These are phyloP conservation scores for Onychostruthus taczanowskii DNA, from an alignment of 2,113 vertebrate genomes.

Conservation along the genomic window DNA sequence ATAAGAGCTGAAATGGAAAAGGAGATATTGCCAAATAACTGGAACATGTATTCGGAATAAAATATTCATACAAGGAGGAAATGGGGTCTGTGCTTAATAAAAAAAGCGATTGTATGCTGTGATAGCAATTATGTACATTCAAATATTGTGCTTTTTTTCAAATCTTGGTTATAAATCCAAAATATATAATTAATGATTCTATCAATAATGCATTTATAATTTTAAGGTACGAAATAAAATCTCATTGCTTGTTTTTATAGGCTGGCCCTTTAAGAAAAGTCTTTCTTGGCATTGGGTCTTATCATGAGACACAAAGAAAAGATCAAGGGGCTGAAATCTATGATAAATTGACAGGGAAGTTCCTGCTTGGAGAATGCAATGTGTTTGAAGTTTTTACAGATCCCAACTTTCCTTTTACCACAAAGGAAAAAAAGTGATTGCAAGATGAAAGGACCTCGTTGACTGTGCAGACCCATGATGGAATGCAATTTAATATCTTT, in stretches of 20 bases:
- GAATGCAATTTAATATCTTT: background rate
- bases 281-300: slow-evolving; percentile 15
- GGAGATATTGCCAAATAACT: slow-evolving; percentile 48
- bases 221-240: slow-evolving; percentile 59
- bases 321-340: slow-evolving; percentile 27
- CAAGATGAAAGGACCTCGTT: background rate
- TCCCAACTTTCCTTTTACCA: background rate
- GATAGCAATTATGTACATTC: background rate
- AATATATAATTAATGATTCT: slow-evolving; percentile 73
- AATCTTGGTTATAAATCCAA: slow-evolving; percentile 46
- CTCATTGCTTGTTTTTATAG: slow-evolving; percentile 14
- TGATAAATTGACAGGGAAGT: slow-evolving; percentile 31
- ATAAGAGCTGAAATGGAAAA: slow-evolving; percentile 8
- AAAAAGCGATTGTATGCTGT: slow-evolving; percentile 2
- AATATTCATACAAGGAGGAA: slow-evolving; percentile 73
- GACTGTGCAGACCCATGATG: background rate
- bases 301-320: background rate
- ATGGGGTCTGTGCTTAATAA: slow-evolving; percentile 56
- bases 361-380: background rate
- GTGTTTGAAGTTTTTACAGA: background rate
- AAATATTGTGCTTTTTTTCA: slow-evolving; percentile 61
- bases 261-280: background rate
- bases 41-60: slow-evolving; percentile 61
- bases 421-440: background rate
- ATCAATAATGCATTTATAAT: slow-evolving; percentile 78